Evolutionary conservation across 2,888 invertebrate genomes (phyloP), one percentile per base, ranked within the genome.

Genomic region (Agonopterix subpropinquella): DNA sequence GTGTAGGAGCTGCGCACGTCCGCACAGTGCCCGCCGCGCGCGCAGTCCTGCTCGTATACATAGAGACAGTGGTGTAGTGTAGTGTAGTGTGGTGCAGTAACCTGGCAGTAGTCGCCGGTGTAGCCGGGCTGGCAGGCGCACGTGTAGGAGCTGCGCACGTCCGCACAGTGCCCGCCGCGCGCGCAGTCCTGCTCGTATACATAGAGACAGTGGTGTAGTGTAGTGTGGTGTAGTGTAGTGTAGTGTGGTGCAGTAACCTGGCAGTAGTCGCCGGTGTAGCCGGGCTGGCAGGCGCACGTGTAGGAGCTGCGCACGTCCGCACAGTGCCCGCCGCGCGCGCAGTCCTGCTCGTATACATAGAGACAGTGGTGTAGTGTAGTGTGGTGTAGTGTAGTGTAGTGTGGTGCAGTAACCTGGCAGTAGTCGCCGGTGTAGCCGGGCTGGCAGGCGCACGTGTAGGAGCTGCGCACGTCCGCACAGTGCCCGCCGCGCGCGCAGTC

Each of bases 81-180:
- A 9, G 39, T 1, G 8, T 37, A 37, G 37, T 37, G 37, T 2
- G 37, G 37, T 37, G n/a, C 9, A 9, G n/a, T 9, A 45, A 79
- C 80, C 81, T 84, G 71, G 77, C 98, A 98, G 77, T 95, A 93
- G 65, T 94, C 93, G 2, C 95, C 95, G 18, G 91, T 87, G 74
- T 93, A 97, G 7, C 97, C 97, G 3, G 90, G 81, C 36, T 91
- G 90, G 76, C 97, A 98, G 48, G 92, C 89, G 79, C 97, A 98
- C 28, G 91, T 89, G 80, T 95, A 96, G 45, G 92, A 91, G 55
- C 67, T 65, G 66, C 84, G 76, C 65, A 85, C 77, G 75, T 86
- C 85, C 36, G 67, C 70, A 73, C 88, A 89, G 74, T 72, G 85
- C 0, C 83, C 88, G 59, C 86, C 90, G 76, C 94, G 92, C 61